These are phyloP conservation scores for Notothenia coriiceps DNA, from an alignment of 2,113 vertebrate genomes.

Conservation along the genomic window DNA sequence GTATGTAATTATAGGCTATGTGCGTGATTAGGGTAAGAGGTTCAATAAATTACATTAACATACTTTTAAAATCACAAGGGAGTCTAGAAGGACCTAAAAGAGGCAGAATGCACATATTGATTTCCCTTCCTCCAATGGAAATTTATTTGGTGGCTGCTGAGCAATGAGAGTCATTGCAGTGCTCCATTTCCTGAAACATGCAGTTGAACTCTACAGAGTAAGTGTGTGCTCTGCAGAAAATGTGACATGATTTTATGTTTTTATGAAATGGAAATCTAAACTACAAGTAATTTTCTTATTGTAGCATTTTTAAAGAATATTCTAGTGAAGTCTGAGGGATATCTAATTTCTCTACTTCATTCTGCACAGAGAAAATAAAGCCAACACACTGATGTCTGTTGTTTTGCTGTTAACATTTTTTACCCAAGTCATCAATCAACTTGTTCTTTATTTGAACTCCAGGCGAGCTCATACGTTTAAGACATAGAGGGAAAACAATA, in stretches of 20 bases:
- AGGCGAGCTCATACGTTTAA: neutral
- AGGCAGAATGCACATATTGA: slow-evolving; percentile 82
- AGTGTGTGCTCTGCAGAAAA: slow-evolving; percentile 55
- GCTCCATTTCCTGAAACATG: slow-evolving; percentile 73
- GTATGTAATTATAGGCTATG: slow-evolving; percentile 86
- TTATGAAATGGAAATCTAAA: slow-evolving; percentile 14
- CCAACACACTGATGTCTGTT: neutral
- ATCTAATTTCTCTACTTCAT: neutral
- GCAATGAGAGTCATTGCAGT: slow-evolving; percentile 67
- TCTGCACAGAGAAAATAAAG: neutral
- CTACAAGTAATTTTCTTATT: slow-evolving; percentile 1
- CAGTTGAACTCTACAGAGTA: slow-evolving; percentile 58
- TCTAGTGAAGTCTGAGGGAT: neutral
- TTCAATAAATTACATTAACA: slow-evolving; percentile 89
- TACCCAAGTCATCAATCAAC: neutral
- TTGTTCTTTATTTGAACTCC: neutral
- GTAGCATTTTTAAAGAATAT: neutral
- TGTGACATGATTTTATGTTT: slow-evolving; percentile 31
- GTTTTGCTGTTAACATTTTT: neutral
- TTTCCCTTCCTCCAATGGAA: slow-evolving; percentile 82
- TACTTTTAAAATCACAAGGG: slow-evolving; percentile 84
- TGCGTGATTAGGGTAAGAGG: slow-evolving; percentile 87
- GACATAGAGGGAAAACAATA: slow-evolving; percentile 14
- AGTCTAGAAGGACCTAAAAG: slow-evolving; percentile 77
- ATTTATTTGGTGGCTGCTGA: slow-evolving; percentile 84